Evolutionary conservation across 2,797 vertebrate species (phyloP).

Genomic region (Antrozous pallidus): DNA sequence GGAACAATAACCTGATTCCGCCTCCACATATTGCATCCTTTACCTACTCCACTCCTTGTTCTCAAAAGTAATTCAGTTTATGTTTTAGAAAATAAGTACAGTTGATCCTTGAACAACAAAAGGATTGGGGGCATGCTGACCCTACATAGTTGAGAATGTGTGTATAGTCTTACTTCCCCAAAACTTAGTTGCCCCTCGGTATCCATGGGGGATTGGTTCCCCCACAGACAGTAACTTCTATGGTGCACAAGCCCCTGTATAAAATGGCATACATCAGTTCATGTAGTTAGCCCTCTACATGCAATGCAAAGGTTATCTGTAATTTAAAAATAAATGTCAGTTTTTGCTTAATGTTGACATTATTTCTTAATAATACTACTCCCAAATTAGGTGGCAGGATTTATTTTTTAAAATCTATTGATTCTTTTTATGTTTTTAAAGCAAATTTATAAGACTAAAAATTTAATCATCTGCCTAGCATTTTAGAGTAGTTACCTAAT

Average conservation of each 20-base stretch:
- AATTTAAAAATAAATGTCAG: not conserved
- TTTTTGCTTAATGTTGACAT: not conserved
- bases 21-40: not conserved
- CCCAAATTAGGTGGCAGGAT: not conserved
- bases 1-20: not conserved
- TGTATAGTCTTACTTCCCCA: too few relatives aligned
- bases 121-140: not conserved
- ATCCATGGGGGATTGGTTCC: not conserved
- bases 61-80: not conserved
- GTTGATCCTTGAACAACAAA: not conserved
- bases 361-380: not conserved
- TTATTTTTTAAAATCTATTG: constrained; percentile 20
- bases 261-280: not conserved
- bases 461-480: not conserved
- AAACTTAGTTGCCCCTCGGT: not conserved
- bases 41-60: not conserved
- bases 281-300: too few relatives aligned
- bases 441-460: not conserved
- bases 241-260: too few relatives aligned
- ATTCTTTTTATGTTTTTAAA: constrained; percentile 43
- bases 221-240: not conserved
- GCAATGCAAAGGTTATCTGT: not conserved
- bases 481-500: not conserved
- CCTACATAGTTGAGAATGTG: not conserved
- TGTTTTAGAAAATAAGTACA: not conserved